These are phyloP conservation scores for Prostheceraeus crozeri DNA, from an alignment of 2,888 invertebrate species.

Conservation along the genomic window DNA sequence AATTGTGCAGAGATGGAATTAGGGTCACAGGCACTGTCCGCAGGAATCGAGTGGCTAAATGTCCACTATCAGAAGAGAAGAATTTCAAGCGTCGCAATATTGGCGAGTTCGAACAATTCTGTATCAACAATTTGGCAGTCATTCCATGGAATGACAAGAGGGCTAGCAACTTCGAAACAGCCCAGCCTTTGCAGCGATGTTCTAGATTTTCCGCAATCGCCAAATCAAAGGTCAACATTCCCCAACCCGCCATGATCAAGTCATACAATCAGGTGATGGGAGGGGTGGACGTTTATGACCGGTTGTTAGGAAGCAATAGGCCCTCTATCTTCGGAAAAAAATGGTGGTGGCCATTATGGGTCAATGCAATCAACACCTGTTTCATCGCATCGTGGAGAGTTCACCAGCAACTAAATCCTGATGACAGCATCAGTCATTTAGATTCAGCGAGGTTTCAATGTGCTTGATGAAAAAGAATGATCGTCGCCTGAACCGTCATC, in stretches of 20 bases:
- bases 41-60: background rate
- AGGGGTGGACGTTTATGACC: background rate
- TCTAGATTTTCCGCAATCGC: background rate
- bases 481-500: no score
- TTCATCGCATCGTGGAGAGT: background rate
- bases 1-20: background rate
- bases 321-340: slow-evolving; percentile 2
- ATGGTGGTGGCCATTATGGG: slow-evolving; percentile 18
- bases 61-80: slow-evolving; percentile 16
- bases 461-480: no score
- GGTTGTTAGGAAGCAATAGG: background rate
- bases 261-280: slow-evolving; percentile 4
- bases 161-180: slow-evolving; percentile 22
- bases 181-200: slow-evolving; percentile 1
- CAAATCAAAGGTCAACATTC: slow-evolving; percentile 7
- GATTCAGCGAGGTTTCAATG: slow-evolving; percentile 17
- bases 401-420: slow-evolving; percentile 1
- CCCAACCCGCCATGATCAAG: slow-evolving; percentile 11
- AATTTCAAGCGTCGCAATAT: slow-evolving; percentile 3
- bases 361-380: background rate
- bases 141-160: slow-evolving; percentile 27
- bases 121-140: slow-evolving; percentile 21
- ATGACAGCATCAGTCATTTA: background rate
- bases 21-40: slow-evolving; percentile 8
- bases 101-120: slow-evolving; percentile 26